A percentile compares a stretch with the other conserved stretches of the same genome.
These are phyloP conservation scores for Anguilla anguilla DNA, from an alignment of 2,797 vertebrate species.

Conservation along the genomic window DNA sequence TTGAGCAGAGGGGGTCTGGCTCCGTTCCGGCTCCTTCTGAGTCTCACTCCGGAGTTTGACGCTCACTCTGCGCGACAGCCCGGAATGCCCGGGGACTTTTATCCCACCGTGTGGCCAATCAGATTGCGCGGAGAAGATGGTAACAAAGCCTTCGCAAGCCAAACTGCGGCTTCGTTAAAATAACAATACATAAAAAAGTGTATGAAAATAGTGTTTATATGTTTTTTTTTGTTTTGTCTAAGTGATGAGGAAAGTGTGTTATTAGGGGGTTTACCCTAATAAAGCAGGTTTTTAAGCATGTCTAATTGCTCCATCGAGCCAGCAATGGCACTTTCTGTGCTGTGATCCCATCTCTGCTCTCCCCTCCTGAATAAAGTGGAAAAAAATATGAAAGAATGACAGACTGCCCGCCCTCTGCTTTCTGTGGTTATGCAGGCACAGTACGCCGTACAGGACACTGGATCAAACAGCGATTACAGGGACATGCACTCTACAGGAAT, in stretches of 20 bases:
- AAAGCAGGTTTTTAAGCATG: background rate
- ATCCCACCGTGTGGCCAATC: background rate
- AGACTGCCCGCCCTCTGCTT: too few species aligned
- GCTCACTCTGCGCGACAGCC: background rate
- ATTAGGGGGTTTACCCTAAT: too few species aligned
- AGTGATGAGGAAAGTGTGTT: background rate
- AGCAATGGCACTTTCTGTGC: background rate
- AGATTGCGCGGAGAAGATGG: background rate
- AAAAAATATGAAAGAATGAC: too few species aligned
- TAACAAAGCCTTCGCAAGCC: background rate
- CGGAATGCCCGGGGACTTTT: background rate
- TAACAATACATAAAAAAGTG: background rate
- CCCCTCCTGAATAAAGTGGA: too few species aligned
- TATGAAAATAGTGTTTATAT: background rate
- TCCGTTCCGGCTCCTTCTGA: background rate
- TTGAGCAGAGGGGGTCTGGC: background rate
- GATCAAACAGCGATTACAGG: too few species aligned
- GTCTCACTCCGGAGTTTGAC: background rate
- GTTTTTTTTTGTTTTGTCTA: background rate
- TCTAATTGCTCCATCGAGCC: background rate
- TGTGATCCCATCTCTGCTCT: background rate
- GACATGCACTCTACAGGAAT: too few species aligned
- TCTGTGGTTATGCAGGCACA: too few species aligned
- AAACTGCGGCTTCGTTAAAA: background rate
- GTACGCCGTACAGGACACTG: too few species aligned